These are phyloP conservation scores for Poecilia latipinna DNA, from an alignment of 2,113 vertebrate species.

Conservation along the genomic window DNA sequence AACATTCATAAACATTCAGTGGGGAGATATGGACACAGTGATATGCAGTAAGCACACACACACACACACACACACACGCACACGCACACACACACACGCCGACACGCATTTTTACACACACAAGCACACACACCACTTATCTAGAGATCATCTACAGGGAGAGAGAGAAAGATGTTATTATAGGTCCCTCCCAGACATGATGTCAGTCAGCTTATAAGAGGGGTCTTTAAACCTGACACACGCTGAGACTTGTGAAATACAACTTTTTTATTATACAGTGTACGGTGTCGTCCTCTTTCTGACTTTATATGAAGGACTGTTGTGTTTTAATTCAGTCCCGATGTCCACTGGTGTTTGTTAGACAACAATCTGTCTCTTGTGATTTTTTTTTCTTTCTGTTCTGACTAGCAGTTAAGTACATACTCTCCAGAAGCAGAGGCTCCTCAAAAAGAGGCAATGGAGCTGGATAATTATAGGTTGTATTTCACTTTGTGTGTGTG, in stretches of 20 bases:
- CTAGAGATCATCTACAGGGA: constrained; percentile 61
- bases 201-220: constrained; percentile 68
- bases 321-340: constrained; percentile 28
- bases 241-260: constrained; percentile 44
- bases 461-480: constrained; percentile 74
- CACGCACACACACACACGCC: constrained; percentile 32
- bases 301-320: constrained; percentile 19
- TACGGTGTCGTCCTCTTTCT: constrained; percentile 17
- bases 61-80: constrained; percentile 22
- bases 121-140: constrained; percentile 54
- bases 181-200: constrained; percentile 70
- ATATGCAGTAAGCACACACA: constrained; percentile 16
- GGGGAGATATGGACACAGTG: constrained; percentile 1
- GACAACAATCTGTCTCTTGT: constrained; percentile 13
- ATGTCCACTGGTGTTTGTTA: constrained; percentile 9
- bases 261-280: constrained; percentile 43
- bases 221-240: constrained; percentile 65
- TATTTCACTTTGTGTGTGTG: constrained; percentile 31
- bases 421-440: constrained; percentile 59
- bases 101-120: constrained; percentile 24
- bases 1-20: constrained; percentile 23
- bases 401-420: constrained; percentile 43
- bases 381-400: constrained; percentile 33
- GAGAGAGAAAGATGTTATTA: constrained; percentile 70
- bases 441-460: constrained; percentile 55